Conservation (phyloP, 2,888 invertebrate genomes). For the Drosophila dives region DNA sequence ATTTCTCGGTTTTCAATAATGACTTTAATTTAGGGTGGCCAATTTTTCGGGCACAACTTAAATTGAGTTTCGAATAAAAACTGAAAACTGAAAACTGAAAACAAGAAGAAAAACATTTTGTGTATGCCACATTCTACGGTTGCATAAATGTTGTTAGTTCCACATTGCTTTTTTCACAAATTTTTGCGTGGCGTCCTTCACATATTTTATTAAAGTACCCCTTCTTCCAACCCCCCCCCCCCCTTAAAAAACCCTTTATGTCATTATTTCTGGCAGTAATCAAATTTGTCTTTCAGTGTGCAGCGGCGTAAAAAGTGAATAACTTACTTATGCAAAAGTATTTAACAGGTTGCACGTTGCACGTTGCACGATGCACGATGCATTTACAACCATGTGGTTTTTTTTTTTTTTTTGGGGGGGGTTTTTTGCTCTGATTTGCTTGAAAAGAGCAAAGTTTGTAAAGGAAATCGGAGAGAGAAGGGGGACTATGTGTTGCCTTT, state of each 20-base stretch:
- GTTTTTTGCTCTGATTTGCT: too few species aligned
- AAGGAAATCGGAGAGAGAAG: too few species aligned
- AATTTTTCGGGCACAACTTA: conserved; percentile 71
- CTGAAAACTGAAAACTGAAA: not conserved
- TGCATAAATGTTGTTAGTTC: conserved; percentile 48
- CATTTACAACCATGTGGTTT: not conserved
- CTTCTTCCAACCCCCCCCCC: not conserved
- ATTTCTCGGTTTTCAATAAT: conserved; percentile 27
- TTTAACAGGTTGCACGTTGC: not conserved
- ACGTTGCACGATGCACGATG: not conserved
- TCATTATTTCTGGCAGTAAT: not conserved
- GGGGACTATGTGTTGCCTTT: conserved; percentile 26
- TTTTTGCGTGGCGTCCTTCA: conserved; percentile 17
- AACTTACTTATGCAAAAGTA: not conserved
- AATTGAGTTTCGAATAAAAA: conserved; percentile 65
- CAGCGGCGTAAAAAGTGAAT: not conserved
- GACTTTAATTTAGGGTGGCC: conserved; percentile 58
- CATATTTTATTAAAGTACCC: conserved; percentile 5
- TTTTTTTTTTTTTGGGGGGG: too few species aligned
- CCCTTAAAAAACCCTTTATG: not conserved
- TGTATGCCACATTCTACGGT: conserved; percentile 41
- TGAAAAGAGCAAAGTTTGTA: too few species aligned
- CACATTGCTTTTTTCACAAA: conserved; percentile 29
- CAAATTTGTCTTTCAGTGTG: not conserved
- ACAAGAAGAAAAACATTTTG: conserved; percentile 12